Conservation (phyloP, 2,797 vertebrate species). For the Neostethus bicornis region DNA sequence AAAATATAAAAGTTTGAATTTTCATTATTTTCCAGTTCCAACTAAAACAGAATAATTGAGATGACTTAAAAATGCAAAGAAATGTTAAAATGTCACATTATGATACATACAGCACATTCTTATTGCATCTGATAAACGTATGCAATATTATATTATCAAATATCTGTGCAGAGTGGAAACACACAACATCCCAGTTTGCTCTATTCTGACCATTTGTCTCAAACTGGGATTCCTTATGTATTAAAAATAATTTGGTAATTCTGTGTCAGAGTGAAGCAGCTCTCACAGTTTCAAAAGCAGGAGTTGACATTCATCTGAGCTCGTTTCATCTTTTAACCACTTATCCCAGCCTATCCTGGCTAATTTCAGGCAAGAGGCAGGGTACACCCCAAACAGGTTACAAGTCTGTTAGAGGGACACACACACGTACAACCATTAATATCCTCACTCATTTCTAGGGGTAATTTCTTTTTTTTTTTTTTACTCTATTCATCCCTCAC, state of each 20-base stretch:
- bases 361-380: too few relatives aligned
- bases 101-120: not conserved
- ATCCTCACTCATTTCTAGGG: too few relatives aligned
- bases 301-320: not conserved
- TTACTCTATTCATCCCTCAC: too few relatives aligned
- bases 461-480: too few relatives aligned
- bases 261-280: not conserved
- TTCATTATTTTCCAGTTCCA: not conserved
- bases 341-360: too few relatives aligned
- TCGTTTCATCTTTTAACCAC: not conserved
- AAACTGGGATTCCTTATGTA: too few relatives aligned
- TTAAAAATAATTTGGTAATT: too few relatives aligned
- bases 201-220: conserved; percentile 20
- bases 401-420: too few relatives aligned
- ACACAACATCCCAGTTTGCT: not conserved
- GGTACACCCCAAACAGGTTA: too few relatives aligned
- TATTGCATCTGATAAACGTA: conserved; percentile 15
- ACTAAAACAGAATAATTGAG: not conserved
- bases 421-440: too few relatives aligned
- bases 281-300: not conserved
- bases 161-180: not conserved
- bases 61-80: too few relatives aligned
- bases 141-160: not conserved
- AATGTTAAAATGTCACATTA: too few relatives aligned
- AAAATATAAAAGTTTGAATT: not conserved